These are phyloP conservation scores for Heteractis magnifica DNA, from an alignment of 92 coral and sea anemone species.

Conservation along the genomic window DNA sequence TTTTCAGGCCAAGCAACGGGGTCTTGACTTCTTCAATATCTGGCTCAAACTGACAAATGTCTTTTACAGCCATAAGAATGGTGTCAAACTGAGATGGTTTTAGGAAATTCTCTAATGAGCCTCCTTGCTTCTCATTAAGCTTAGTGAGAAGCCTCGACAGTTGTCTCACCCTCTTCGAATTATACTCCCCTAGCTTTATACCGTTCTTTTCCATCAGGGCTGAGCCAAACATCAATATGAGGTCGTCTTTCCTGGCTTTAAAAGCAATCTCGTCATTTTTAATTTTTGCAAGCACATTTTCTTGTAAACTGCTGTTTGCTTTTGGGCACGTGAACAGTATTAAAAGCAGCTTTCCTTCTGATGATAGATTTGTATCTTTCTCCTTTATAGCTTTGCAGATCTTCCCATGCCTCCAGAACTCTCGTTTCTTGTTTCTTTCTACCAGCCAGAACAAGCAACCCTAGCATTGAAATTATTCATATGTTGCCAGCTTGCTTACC, in stretches of 20 bases:
- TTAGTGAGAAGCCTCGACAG: not conserved
- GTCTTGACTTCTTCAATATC: slow-evolving; percentile 15
- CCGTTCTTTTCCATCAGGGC: not conserved
- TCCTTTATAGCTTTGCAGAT: not conserved
- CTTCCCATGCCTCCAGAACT: slow-evolving; percentile 18
- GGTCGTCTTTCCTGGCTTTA: not conserved
- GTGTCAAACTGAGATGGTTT: not conserved
- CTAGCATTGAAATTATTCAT: no score
- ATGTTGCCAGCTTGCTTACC: not conserved
- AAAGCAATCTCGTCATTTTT: not conserved
- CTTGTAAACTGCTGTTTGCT: not conserved
- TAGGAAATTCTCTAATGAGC: not conserved
- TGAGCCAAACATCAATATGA: not conserved
- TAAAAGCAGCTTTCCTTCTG: not conserved
- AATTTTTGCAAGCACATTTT: not conserved
- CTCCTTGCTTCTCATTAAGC: not conserved
- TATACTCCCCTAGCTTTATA: not conserved
- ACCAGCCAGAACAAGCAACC: no score
- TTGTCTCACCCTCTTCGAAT: not conserved
- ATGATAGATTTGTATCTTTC: not conserved
- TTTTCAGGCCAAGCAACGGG: slow-evolving; percentile 23
- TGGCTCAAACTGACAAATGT: not conserved
- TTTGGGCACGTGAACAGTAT: not conserved
- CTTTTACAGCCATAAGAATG: not conserved
- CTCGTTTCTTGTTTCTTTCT: slow-evolving; percentile 1